Evolutionary conservation across 2,888 invertebrate species (phyloP).

Genomic region (Dendrolimus houi): DNA sequence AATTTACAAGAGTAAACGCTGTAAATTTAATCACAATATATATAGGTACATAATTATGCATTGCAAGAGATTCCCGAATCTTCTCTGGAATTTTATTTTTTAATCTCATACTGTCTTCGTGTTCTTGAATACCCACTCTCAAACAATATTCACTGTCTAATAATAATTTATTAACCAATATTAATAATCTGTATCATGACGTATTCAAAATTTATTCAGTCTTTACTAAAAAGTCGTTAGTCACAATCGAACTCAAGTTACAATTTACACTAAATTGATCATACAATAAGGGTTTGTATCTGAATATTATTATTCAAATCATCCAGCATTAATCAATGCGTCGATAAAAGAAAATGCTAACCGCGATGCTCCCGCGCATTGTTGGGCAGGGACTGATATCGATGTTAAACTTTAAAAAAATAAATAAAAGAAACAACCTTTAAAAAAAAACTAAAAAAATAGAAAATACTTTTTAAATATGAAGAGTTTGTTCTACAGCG

Average conservation of each 20-base stretch:
- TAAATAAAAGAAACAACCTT: background rate
- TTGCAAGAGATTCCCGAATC: too few relatives aligned
- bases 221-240: conserved; percentile 18
- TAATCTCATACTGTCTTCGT: conserved; percentile 2
- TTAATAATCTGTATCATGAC: background rate
- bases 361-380: conserved; percentile 53
- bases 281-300: conserved; percentile 55
- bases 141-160: background rate
- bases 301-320: conserved; percentile 76
- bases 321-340: conserved; percentile 71
- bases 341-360: conserved; percentile 73
- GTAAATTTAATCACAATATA: too few relatives aligned
- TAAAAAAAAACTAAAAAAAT: too few relatives aligned
- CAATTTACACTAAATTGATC: conserved; percentile 77
- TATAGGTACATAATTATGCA: too few relatives aligned
- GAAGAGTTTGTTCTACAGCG: too few relatives aligned
- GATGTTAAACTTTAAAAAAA: conserved; percentile 3
- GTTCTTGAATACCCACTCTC: conserved; percentile 4
- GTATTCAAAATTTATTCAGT: background rate
- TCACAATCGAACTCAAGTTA: conserved; percentile 54
- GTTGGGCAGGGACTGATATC: conserved; percentile 26
- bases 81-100: too few relatives aligned
- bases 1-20: too few relatives aligned
- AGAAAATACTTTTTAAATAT: too few relatives aligned
- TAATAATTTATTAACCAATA: background rate